These are phyloP conservation scores for Panagrolaimus sp. DNA, from an alignment of 1,140 invertebrate genomes.

Conservation along the genomic window DNA sequence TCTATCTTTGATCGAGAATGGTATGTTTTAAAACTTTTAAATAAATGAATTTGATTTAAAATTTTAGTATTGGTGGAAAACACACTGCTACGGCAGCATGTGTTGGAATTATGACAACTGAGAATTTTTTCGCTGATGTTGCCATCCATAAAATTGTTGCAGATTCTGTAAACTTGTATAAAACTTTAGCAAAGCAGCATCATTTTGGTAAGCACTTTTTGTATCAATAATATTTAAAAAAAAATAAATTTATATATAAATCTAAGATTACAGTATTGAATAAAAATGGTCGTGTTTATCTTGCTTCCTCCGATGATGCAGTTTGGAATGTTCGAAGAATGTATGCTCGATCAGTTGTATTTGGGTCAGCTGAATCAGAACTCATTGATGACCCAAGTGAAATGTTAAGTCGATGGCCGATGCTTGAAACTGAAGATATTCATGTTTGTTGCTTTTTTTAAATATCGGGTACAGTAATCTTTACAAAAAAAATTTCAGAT, in stretches of 20 bases:
- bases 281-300: slow-evolving; percentile 56
- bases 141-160: slow-evolving; percentile 66
- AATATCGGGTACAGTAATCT: too few species aligned
- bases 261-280: slow-evolving; percentile 33
- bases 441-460: slow-evolving; percentile 61
- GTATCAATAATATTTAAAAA: not conserved
- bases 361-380: slow-evolving; percentile 31
- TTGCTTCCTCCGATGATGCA: slow-evolving; percentile 36
- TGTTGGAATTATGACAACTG: slow-evolving; percentile 78
- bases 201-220: slow-evolving; percentile 48
- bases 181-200: slow-evolving; percentile 73
- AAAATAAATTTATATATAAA: too few species aligned
- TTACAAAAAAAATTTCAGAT: slow-evolving; percentile 65
- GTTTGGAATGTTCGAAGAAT: slow-evolving; percentile 29
- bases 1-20: slow-evolving; percentile 70
- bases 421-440: slow-evolving; percentile 76
- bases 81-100: slow-evolving; percentile 67
- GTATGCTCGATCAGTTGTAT: slow-evolving; percentile 21
- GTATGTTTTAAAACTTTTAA: slow-evolving; percentile 23
- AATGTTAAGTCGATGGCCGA: slow-evolving; percentile 72
- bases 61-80: slow-evolving; percentile 14
- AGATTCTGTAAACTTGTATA: slow-evolving; percentile 68
- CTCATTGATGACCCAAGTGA: slow-evolving; percentile 64
- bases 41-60: not conserved
- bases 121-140: slow-evolving; percentile 73